Evolutionary conservation across 53 echinoderm and acorn worm species (phyloP), one percentile per base, ranked within the genome.

Genomic region (Holothuria leucospilota): DNA sequence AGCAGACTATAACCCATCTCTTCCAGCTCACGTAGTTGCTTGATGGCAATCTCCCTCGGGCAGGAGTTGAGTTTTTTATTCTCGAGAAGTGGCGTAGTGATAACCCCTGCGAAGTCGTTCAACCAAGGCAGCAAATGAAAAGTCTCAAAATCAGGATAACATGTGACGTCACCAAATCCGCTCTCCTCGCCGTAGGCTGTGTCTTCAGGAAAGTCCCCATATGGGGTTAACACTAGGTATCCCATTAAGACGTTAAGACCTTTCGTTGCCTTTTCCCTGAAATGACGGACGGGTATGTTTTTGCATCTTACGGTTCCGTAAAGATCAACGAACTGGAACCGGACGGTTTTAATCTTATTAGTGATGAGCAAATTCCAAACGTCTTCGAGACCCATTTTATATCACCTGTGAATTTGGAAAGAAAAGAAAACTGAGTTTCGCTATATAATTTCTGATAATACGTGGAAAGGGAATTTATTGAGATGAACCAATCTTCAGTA

Each of bases 311-410:
- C 46, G 14, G n/a, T 67, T 3, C 84, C 84, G 51, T 83, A 83
- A 28, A 66, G 13, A 20, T 83, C 84, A 13, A 52, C 42, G 40
- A 83, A 83, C 34, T 83, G 84, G 39, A 83, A 83, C 49, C 84
- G 16, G 9, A 83, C 84, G 4, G 68, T 66, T 46, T 83, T 83
- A 9, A 83, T 83, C 10, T 67, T n/a, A 27, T 66, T 29, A 8
- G 67, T 49, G 24, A 42, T 83, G 12, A 83, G 20, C 34, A 42
- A 25, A 26, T 66, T 83, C 24, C 63, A 52, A 3, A 83, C 84
- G 27, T 83, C 84, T 67, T 83, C 84, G 13, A 83, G 65, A 24
- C 84, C 84, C 68, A 83, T 83, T 49, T 65, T 83, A 18, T 12
- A 41, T 66, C 13, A 28, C 1, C 62, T 61, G 34, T 21, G 34